Base-by-base conservation (phyloP, 2,888 invertebrate species). In the Congeria kusceri region DNA sequence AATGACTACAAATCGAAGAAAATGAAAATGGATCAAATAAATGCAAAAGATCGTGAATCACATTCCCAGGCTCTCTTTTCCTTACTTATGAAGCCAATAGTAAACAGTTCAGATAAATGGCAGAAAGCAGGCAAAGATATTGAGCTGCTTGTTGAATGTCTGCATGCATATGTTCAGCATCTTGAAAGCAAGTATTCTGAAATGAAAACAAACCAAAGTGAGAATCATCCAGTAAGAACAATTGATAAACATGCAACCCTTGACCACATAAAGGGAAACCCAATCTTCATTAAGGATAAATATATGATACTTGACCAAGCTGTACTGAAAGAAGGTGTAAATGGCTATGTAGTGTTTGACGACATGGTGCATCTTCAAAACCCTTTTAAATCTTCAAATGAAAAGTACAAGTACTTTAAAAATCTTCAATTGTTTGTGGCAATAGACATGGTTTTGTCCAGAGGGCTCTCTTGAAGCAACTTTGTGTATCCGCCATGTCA, bases 331-430 rank as follows among this genome's bases (percentile, higher is more conserved):
- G 28, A 49, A 13, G 72, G 46, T 3, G 13, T 53, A 23, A 49
- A 28, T 7, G 20, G 9, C 56, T 58, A 72, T 46, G 59, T 82
- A 25, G 5, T 82, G 27, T 82, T 79, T 70, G 70, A 76, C 63
- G 79, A 82, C n/a, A n/a, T n/a, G n/a, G n/a, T n/a, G n/a, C n/a
- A n/a, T n/a, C n/a, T n/a, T n/a, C n/a, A n/a, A n/a, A n/a, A 65
- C 25, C 78, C 81, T 56, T 72, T 77, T 59, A 23, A 65, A 25
- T 32, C 58, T 57, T 56, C 46, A n/a, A 49, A 46, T 15, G 77
- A 78, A 56, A 57, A 61, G n/a, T 46, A 25, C n/a, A 65, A 62
- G 66, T 81, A 63, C 32, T 74, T 77, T 63, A 32, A 66, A 23
- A 59, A 74, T 15, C 18, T 77, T 25, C 59, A 67, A 47, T 53